These are phyloP conservation scores for Epirrhoe alternata DNA, from an alignment of 2,888 invertebrate species.

Conservation along the genomic window DNA sequence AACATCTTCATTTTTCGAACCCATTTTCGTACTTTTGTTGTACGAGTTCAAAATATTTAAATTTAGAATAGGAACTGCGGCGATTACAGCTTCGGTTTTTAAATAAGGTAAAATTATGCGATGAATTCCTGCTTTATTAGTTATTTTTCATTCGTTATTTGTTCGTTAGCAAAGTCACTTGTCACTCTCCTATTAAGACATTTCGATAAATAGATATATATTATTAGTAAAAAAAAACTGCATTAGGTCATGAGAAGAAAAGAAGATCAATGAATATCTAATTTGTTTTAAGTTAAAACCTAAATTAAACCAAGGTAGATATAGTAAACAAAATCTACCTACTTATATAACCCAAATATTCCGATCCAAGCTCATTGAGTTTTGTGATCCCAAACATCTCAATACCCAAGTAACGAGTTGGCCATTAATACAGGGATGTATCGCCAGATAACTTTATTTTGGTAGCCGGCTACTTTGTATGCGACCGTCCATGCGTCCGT, in stretches of 20 bases:
- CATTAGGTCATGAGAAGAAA: no score
- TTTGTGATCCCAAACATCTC: slow-evolving; percentile 76
- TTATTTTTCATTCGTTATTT: no score
- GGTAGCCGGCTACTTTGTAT: slow-evolving; percentile 85
- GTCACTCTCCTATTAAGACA: no score
- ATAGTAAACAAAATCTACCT: background rate
- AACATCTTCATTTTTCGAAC: slow-evolving; percentile 4
- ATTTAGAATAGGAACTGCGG: no score
- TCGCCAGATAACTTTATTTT: slow-evolving; percentile 85
- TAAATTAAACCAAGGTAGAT: background rate
- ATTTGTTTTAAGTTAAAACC: no score
- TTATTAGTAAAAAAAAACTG: no score
- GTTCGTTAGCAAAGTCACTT: no score
- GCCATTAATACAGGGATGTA: slow-evolving; percentile 84
- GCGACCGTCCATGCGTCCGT: slow-evolving; percentile 81
- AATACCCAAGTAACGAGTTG: slow-evolving; percentile 84
- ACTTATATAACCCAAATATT: slow-evolving; percentile 63
- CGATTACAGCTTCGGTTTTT: no score
- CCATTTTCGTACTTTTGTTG: background rate
- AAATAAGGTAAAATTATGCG: no score
- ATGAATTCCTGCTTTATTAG: no score
- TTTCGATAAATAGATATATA: no score
- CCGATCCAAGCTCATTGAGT: slow-evolving; percentile 69
- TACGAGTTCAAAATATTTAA: background rate
- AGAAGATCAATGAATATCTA: no score